Conservation (phyloP, 2,888 invertebrate species). For the Atrina japonica region DNA sequence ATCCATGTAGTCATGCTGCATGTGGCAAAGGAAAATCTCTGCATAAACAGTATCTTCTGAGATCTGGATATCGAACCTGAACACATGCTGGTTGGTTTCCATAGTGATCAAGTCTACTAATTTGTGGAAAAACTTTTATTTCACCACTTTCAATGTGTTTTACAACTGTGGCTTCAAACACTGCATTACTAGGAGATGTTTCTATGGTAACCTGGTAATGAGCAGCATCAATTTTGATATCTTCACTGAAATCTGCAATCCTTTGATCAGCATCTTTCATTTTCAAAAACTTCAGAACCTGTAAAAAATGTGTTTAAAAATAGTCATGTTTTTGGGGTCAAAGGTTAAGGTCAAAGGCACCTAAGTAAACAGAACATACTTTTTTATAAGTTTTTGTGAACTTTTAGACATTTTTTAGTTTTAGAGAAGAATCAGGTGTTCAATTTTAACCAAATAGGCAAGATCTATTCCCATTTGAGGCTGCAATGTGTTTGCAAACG, state of each 20-base stretch:
- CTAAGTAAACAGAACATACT: too few species aligned
- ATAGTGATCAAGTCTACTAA: constrained; percentile 72
- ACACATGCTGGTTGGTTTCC: constrained; percentile 71
- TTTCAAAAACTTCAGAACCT: constrained; percentile 67
- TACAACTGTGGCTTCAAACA: constrained; percentile 72
- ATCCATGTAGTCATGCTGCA: neutral
- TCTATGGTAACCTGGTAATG: constrained; percentile 67
- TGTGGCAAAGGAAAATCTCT: neutral
- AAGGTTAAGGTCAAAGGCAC: too few species aligned
- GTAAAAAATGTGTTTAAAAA: constrained; percentile 14
- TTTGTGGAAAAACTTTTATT: constrained; percentile 46
- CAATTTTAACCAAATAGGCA: too few species aligned
- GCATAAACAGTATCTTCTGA: constrained; percentile 72
- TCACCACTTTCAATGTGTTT: constrained; percentile 47
- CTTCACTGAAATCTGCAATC: constrained; percentile 61
- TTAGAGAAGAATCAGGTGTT: too few species aligned
- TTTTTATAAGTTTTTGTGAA: too few species aligned
- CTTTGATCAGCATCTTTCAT: constrained; percentile 61
- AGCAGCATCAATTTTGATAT: constrained; percentile 60
- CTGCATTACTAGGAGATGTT: constrained; percentile 65
- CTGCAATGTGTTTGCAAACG: too few species aligned
- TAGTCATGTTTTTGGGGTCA: too few species aligned
- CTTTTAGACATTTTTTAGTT: too few species aligned
- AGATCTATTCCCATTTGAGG: too few species aligned
- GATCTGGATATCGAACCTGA: constrained; percentile 62